These are phyloP conservation scores for Tachypleus tridentatus DNA, from an alignment of 1,140 invertebrate species.

Conservation along the genomic window DNA sequence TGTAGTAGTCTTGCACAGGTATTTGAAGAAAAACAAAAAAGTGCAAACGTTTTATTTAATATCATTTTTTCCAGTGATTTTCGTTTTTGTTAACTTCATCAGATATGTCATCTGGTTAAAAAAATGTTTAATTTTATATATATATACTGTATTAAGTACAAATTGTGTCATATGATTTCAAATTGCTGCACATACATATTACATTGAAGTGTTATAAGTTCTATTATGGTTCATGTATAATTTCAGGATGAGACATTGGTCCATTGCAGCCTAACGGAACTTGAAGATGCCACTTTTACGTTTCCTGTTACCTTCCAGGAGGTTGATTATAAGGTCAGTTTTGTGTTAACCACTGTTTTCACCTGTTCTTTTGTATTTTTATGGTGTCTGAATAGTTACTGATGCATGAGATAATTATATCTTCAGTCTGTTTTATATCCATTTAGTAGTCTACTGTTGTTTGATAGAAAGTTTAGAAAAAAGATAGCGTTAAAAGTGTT, in stretches of 20 bases:
- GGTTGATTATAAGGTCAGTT: slow-evolving; percentile 54
- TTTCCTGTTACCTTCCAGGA: slow-evolving; percentile 93
- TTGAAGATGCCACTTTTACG: slow-evolving; percentile 80
- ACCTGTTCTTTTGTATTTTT: not conserved
- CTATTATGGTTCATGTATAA: slow-evolving; percentile 4
- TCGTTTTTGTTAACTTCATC: no score
- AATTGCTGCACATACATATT: not conserved
- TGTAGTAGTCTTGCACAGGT: no score
- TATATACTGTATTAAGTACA: no score
- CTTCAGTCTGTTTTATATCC: no score
- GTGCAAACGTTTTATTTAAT: no score
- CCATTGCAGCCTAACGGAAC: slow-evolving; percentile 84
- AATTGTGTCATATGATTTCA: not conserved
- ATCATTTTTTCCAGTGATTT: no score
- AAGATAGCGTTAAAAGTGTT: no score
- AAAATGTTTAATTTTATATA: no score
- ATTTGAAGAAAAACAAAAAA: no score
- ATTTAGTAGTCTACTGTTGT: no score
- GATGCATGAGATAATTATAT: not conserved
- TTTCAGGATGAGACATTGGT: slow-evolving; percentile 85
- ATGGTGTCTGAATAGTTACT: not conserved
- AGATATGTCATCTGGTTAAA: no score
- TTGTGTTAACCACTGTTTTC: not conserved
- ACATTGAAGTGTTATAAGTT: not conserved
- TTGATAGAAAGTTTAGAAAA: no score